Conservation (phyloP, 2,888 invertebrate genomes). For the Sinohyriopsis cumingii region DNA sequence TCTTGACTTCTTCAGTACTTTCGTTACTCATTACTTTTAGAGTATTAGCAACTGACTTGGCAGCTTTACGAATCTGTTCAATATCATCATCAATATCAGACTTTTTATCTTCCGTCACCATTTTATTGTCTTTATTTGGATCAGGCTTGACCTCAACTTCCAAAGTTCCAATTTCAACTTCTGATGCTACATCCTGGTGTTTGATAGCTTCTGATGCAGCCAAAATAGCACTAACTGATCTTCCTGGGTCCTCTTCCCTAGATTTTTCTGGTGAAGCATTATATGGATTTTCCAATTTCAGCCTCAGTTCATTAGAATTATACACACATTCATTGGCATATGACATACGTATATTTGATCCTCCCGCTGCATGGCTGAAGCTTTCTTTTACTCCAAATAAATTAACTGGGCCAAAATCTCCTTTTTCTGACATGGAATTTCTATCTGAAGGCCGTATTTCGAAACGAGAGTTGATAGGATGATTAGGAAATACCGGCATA, state of each 20-base stretch:
- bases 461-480: no score
- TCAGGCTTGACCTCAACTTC: constrained; percentile 28
- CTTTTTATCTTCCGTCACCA: constrained; percentile 16
- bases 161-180: constrained; percentile 33
- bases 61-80: constrained; percentile 35
- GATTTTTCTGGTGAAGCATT: no score
- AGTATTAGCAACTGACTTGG: constrained; percentile 33
- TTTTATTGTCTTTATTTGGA: constrained; percentile 20
- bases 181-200: constrained; percentile 39
- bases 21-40: constrained; percentile 29
- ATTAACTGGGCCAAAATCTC: no score
- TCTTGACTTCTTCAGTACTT: constrained; percentile 25
- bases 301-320: no score
- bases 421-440: no score
- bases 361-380: no score
- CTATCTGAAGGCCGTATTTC: no score
- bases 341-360: no score
- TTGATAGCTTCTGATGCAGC: constrained; percentile 43
- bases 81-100: constrained; percentile 39
- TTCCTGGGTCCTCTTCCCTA: constrained; percentile 8
- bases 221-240: constrained; percentile 36
- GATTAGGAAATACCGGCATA: no score
- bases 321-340: no score
- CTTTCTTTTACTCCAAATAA: no score
- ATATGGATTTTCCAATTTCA: no score